A percentile compares a stretch with the other conserved stretches of the same genome.
These are phyloP conservation scores for Drosophila quadrilineata DNA, from an alignment of 1,140 invertebrate genomes.

Conservation along the genomic window DNA sequence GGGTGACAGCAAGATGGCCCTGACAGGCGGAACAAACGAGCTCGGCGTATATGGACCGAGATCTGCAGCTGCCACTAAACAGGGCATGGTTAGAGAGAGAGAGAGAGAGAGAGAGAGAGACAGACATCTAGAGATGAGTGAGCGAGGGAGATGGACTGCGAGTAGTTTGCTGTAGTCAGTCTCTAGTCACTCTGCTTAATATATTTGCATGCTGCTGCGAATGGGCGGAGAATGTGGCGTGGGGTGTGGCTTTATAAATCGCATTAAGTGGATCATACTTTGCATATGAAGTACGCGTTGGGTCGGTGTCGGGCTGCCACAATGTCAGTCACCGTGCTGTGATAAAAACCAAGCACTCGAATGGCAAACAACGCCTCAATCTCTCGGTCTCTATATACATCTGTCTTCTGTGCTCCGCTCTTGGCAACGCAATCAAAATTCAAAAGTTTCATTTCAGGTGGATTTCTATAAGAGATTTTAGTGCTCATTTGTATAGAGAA, in stretches of 20 bases:
- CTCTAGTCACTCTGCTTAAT: slow-evolving; percentile 53
- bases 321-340: slow-evolving; percentile 17
- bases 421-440: slow-evolving; percentile 73
- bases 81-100: not conserved
- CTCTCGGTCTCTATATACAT: no score
- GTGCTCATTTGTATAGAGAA: not conserved
- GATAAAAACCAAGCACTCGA: slow-evolving; percentile 65
- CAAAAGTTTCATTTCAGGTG: slow-evolving; percentile 78
- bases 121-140: no score
- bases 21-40: slow-evolving; percentile 76
- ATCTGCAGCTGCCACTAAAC: slow-evolving; percentile 24
- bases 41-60: slow-evolving; percentile 50
- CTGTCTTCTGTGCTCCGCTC: no score
- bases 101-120: not conserved
- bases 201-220: slow-evolving; percentile 52
- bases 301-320: slow-evolving; percentile 10
- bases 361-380: slow-evolving; percentile 27
- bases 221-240: not conserved
- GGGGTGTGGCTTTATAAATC: slow-evolving; percentile 60
- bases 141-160: no score
- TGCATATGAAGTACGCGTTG: slow-evolving; percentile 70
- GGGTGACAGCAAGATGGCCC: slow-evolving; percentile 47
- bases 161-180: slow-evolving; percentile 36
- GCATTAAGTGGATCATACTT: slow-evolving; percentile 78
- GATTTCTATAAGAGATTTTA: slow-evolving; percentile 27